Conservation (phyloP, 2,888 invertebrate genomes). For the Heliconius cydno region DNA sequence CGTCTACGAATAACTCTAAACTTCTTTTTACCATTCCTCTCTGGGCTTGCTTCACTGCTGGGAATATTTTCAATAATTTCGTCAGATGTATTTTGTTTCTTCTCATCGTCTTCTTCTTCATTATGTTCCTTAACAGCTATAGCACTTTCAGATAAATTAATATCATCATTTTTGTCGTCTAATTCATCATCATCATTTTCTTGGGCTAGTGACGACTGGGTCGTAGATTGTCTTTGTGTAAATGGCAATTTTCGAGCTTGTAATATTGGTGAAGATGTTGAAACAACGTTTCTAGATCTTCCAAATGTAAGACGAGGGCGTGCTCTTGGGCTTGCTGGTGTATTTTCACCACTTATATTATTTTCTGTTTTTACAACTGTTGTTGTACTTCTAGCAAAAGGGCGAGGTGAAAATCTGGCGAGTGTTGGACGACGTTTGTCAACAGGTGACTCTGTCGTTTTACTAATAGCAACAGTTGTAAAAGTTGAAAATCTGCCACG, state of each 20-base stretch:
- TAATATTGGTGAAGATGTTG: conserved; percentile 50
- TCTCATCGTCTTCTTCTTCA: conserved; percentile 57
- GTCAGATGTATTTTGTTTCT: conserved; percentile 59
- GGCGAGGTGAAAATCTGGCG: conserved; percentile 74
- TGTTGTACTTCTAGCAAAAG: conserved; percentile 64
- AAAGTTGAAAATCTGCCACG: conserved; percentile 66
- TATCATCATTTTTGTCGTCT: conserved; percentile 71
- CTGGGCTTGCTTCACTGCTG: conserved; percentile 60
- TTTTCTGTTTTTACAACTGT: conserved; percentile 49
- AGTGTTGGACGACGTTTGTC: conserved; percentile 66
- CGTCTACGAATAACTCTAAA: conserved; percentile 70
- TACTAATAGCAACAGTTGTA: conserved; percentile 59
- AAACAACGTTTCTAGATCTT: conserved; percentile 57
- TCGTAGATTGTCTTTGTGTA: conserved; percentile 60
- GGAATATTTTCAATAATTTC: conserved; percentile 54
- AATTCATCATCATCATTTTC: conserved; percentile 62
- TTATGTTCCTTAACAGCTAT: conserved; percentile 78
- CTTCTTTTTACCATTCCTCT: conserved; percentile 67
- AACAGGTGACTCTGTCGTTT: conserved; percentile 55
- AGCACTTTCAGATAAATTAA: conserved; percentile 78
- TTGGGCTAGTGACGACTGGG: conserved; percentile 55
- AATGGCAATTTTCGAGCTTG: conserved; percentile 68
- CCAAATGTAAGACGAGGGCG: conserved; percentile 61
- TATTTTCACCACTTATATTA: conserved; percentile 51
- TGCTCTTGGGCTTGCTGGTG: conserved; percentile 53